Evolutionary conservation across 1,140 invertebrate species (phyloP).

Genomic region (Drosophila saltans): DNA sequence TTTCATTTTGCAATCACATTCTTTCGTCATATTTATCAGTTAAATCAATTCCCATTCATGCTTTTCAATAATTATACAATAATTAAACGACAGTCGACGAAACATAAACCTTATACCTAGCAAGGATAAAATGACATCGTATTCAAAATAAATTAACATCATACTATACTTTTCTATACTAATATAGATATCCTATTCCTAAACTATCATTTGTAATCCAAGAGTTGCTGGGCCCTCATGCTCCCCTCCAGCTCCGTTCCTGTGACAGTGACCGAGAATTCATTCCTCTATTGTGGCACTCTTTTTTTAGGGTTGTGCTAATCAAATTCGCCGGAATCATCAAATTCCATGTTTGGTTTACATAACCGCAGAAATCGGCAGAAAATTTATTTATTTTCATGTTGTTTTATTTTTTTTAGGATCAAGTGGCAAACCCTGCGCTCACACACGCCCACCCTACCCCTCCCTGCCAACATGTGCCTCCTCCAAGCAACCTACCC

Average conservation of each 20-base stretch:
- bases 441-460: not conserved
- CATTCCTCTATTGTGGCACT: conserved; percentile 1
- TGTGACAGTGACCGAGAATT: not conserved
- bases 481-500: not conserved
- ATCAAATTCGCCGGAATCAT: conserved; percentile 44
- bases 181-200: too few relatives aligned
- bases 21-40: too few relatives aligned
- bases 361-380: conserved; percentile 35
- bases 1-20: too few relatives aligned
- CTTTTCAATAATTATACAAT: too few relatives aligned
- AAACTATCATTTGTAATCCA: too few relatives aligned
- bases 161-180: too few relatives aligned
- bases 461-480: not conserved
- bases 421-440: conserved; percentile 4
- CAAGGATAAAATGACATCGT: too few relatives aligned
- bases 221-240: too few relatives aligned
- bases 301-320: conserved; percentile 46
- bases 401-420: not conserved
- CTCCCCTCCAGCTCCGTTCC: not conserved
- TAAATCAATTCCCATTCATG: too few relatives aligned
- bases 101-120: too few relatives aligned
- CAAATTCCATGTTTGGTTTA: conserved; percentile 42
- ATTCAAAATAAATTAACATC: too few relatives aligned
- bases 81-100: too few relatives aligned
- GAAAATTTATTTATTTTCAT: not conserved